Conservation (phyloP, 1,140 invertebrate species). For the Diachasma alloeum region DNA sequence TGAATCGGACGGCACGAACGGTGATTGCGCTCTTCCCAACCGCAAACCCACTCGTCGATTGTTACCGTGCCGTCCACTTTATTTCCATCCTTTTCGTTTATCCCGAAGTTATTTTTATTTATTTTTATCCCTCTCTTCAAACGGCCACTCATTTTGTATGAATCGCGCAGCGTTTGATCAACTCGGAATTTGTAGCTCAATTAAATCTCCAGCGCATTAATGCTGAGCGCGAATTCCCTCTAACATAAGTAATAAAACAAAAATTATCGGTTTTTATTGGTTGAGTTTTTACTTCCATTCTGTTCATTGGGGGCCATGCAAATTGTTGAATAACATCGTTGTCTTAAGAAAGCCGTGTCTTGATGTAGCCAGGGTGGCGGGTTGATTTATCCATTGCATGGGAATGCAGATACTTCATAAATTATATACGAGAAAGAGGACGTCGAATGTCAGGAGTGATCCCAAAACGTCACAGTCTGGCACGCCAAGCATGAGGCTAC, state of each 20-base stretch:
- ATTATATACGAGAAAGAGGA: slow-evolving; percentile 56
- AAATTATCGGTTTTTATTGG: not conserved
- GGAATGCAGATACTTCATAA: slow-evolving; percentile 64
- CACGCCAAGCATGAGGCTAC: slow-evolving; percentile 56
- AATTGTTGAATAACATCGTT: slow-evolving; percentile 2
- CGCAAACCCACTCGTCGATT: slow-evolving; percentile 44
- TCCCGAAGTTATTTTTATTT: slow-evolving; percentile 5
- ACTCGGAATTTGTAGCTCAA: slow-evolving; percentile 65
- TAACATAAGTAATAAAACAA: not conserved
- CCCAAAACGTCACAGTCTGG: slow-evolving; percentile 50
- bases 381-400: slow-evolving; percentile 60
- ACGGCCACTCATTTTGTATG: slow-evolving; percentile 57
- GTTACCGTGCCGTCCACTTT: slow-evolving; percentile 46
- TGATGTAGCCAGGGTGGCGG: slow-evolving; percentile 46
- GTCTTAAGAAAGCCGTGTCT: not conserved
- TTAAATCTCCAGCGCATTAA: slow-evolving; percentile 44
- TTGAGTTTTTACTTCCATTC: not conserved
- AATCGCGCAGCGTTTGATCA: slow-evolving; percentile 61
- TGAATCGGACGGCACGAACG: slow-evolving; percentile 57
- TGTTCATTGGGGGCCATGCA: not conserved
- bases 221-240: not conserved
- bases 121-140: slow-evolving; percentile 7
- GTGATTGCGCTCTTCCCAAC: slow-evolving; percentile 48
- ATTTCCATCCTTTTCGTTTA: slow-evolving; percentile 10
- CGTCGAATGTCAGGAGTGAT: slow-evolving; percentile 51